Base-by-base conservation (phyloP, 92 coral and sea anemone species). In the Phymanthus crucifer region DNA sequence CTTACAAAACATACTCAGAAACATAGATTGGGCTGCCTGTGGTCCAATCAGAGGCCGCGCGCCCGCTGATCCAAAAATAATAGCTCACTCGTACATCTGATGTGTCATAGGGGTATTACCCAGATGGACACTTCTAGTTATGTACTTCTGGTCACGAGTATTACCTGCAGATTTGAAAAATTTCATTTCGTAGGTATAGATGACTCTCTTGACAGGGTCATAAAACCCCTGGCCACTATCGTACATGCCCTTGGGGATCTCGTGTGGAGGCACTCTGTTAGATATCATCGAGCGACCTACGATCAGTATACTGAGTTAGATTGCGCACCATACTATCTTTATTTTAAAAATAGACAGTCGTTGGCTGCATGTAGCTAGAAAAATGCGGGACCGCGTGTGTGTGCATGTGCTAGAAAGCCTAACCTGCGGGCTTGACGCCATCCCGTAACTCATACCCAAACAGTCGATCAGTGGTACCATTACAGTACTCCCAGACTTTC, bases 141-240 rank as follows among this genome's bases (percentile, higher is more conserved):
- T 32, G 72, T 26, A 0, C 78, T 47, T 4, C 58, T 69, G 26
- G n/a, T 17, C 32, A 23, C 37, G 0, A 16, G 14, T 43, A 18
- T 14, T 71, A 92, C 97, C 97, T 76, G 97, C 82, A 27, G 84
- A 90, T 2, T 94, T 85, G 32, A 90, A 84, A 70, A 90, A 92
- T n/a, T 57, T 68, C 77, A 68, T 79, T 14, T 84, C 73, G 71
- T 92, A 90, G 18, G 82, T 75, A 32, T 32, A 29, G 21, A 92
- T 79, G 7, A 65, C 79, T 50, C 92, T 79, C 47, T 78, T 84
- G 3, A 12, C 45, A 13, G 97, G 92, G 10, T 87, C 88, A 47
- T 92, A 92, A 72, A 84, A 92, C 6, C 97, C 97, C 61, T 92
- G 92, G 4, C 97, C 94, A 38, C 94, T 83, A 65, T 92, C 97